A percentile compares a stretch with the other conserved stretches of the same genome.
Conservation (phyloP, 2,888 invertebrate species). For the Caenorhabditis sp. region DNA sequence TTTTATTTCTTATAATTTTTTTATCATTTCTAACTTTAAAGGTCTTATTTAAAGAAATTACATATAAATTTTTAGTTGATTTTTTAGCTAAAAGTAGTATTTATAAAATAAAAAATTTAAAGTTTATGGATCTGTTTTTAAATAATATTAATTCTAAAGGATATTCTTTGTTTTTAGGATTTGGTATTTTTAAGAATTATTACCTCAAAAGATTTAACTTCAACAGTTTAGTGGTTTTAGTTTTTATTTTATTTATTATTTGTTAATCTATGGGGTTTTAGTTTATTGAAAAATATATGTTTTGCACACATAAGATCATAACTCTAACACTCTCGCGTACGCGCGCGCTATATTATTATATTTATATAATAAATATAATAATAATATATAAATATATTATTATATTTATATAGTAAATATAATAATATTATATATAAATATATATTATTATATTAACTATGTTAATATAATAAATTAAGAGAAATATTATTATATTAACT, state of each 20-base stretch:
- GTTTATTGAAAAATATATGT: constrained; percentile 53
- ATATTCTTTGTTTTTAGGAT: constrained; percentile 20
- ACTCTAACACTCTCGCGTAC: constrained; percentile 19
- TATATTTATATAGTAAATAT: too few species aligned
- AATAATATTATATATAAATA: too few species aligned
- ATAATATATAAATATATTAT: constrained; percentile 13
- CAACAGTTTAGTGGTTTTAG: constrained; percentile 40
- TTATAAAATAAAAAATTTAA: constrained; percentile 50
- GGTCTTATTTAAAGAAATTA: constrained; percentile 45
- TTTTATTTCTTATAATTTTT: constrained; percentile 45
- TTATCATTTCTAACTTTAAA: constrained; percentile 48
- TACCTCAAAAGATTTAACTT: constrained; percentile 46
- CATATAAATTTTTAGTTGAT: constrained; percentile 56
- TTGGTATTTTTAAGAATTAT: constrained; percentile 29
- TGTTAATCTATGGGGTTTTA: constrained; percentile 52
- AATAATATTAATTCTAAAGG: constrained; percentile 46
- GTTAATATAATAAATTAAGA: too few species aligned
- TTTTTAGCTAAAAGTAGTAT: constrained; percentile 52
- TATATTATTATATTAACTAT: too few species aligned
- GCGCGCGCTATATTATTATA: neutral
- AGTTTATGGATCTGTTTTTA: constrained; percentile 53
- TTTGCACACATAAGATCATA: constrained; percentile 54
- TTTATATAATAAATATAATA: constrained; percentile 14
- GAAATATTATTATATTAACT: too few species aligned
- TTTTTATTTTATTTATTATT: constrained; percentile 45